These are phyloP conservation scores for Ephestia elutella DNA, from an alignment of 1,140 invertebrate species.

Conservation along the genomic window DNA sequence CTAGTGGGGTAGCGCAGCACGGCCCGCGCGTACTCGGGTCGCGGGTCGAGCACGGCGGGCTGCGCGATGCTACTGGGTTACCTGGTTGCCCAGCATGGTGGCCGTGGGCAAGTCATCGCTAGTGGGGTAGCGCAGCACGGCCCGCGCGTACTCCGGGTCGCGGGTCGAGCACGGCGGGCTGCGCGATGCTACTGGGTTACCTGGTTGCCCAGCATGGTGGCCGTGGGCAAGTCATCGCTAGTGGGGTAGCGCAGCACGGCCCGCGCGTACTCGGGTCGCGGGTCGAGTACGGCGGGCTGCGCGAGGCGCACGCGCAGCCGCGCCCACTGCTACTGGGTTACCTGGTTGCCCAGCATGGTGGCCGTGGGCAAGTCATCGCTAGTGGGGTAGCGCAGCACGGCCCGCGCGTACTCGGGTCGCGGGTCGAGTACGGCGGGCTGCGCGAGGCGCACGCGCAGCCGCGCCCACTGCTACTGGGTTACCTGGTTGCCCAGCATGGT, in stretches of 20 bases:
- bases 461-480: too few species aligned
- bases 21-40: constrained; percentile 88
- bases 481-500: constrained; percentile 49
- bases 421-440: constrained; percentile 79
- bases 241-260: constrained; percentile 76
- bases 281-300: constrained; percentile 79
- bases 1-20: constrained; percentile 73
- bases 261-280: constrained; percentile 87
- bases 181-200: too few species aligned
- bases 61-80: constrained; percentile 53
- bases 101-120: constrained; percentile 75
- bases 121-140: constrained; percentile 74
- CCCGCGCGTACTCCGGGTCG: constrained; percentile 89
- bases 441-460: constrained; percentile 42
- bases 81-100: constrained; percentile 46
- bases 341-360: constrained; percentile 46
- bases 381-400: constrained; percentile 74
- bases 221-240: constrained; percentile 73
- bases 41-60: constrained; percentile 79
- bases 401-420: constrained; percentile 88
- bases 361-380: constrained; percentile 75
- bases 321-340: too few species aligned
- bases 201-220: constrained; percentile 64
- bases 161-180: constrained; percentile 79
- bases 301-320: constrained; percentile 43